Base-by-base conservation (phyloP, 2,797 vertebrate genomes). In the Schizothorax lantsangensis region DNA sequence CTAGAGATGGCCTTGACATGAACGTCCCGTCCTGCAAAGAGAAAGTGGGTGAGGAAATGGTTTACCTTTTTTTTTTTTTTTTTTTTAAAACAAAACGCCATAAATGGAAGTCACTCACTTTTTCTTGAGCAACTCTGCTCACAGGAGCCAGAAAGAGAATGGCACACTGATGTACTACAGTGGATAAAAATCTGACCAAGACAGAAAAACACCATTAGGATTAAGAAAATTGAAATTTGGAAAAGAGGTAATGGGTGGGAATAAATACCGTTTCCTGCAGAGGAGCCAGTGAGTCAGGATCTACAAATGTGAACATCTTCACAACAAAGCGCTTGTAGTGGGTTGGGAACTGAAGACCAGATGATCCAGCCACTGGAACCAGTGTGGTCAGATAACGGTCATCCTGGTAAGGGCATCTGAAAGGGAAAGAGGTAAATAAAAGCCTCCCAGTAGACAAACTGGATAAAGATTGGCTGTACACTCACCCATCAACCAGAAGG, bases 221-320 rank as follows among this genome's bases (percentile, higher is more conserved):
- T 38, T 38, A 38, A 38, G 36, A 38, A 38, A 38, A 0, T 38
- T 38, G 36, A 38, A 5, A 38, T 38, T 38, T 38, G 36, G 36
- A 38, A 38, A 5, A 38, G 5, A 38, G 8, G 40, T 40, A 40
- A 40, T 7, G 38, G 8, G 40, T 40, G 40, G 40, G 8, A 9
- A 8, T 2, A 1, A 8, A 9, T 10, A 95, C 94, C 74, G 86
- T 91, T 88, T 93, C 91, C 17, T 38, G 84, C 14, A 91, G 40
- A 71, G 88, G 91, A 17, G 0, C 36, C 23, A 66, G 33, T 30
- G 10, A 87, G 12, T 57, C 3, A 7, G 49, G 1, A 6, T 86
- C 64, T 12, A 95, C 91, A 92, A 95, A 95, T 0, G 91, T 93
- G 94, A 95, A 95, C 95, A 95, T 95, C 91, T 93, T 94, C 62